Conservation (phyloP, 2,113 vertebrate species). For the Vicugna pacos region DNA sequence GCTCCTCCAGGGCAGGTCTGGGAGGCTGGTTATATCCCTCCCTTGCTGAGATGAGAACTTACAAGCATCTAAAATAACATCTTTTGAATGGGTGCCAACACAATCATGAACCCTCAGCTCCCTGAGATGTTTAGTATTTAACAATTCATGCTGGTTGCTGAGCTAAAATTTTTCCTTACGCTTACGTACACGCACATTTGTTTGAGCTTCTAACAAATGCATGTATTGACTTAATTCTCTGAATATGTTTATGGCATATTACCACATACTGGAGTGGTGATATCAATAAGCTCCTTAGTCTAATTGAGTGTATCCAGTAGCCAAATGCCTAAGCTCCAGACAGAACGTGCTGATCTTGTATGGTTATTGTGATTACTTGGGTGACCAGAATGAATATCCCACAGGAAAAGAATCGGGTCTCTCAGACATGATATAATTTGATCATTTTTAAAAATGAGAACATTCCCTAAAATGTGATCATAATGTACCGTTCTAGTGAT, state of each 20-base stretch:
- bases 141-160: background rate
- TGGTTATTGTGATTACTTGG: slow-evolving; percentile 40
- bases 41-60: slow-evolving; percentile 24
- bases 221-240: slow-evolving; percentile 47
- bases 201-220: slow-evolving; percentile 41
- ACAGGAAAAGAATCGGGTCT: slow-evolving; percentile 42
- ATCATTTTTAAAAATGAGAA: slow-evolving; percentile 66
- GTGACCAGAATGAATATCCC: slow-evolving; percentile 4
- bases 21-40: background rate
- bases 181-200: background rate
- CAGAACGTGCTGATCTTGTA: slow-evolving; percentile 35
- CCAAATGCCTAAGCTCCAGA: slow-evolving; percentile 42
- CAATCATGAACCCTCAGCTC: background rate
- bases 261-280: slow-evolving; percentile 10
- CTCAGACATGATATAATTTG: slow-evolving; percentile 38
- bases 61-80: background rate
- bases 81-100: slow-evolving; percentile 38
- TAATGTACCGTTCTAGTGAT: background rate
- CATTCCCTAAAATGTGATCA: slow-evolving; percentile 4
- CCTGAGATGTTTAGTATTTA: background rate
- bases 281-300: slow-evolving; percentile 57
- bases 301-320: slow-evolving; percentile 60
- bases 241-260: slow-evolving; percentile 48
- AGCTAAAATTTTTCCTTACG: background rate
- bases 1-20: slow-evolving; percentile 13